Conservation (phyloP, 2,888 invertebrate species). For the Drosophila borborema region DNA sequence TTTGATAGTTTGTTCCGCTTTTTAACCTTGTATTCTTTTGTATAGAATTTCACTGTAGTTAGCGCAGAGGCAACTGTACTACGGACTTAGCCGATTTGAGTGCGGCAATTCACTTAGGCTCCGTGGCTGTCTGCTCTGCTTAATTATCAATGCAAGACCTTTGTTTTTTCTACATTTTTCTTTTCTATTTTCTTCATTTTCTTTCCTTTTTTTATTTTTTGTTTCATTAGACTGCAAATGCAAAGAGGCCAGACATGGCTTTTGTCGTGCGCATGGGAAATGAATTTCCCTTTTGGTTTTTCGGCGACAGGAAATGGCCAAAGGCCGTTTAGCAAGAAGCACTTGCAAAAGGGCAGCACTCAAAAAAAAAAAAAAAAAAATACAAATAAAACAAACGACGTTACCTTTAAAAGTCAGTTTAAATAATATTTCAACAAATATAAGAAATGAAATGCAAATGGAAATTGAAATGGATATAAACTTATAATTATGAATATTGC, state of each 20-base stretch:
- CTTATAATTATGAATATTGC: constrained; percentile 65
- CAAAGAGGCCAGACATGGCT: constrained; percentile 70
- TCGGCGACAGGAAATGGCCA: constrained; percentile 72
- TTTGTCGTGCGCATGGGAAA: constrained; percentile 78
- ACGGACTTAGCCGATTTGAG: constrained; percentile 19
- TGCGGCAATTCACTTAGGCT: constrained; percentile 25
- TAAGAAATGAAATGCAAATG: background rate
- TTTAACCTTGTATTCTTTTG: background rate
- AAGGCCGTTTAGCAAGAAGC: constrained; percentile 38
- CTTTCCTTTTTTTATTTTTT: constrained; percentile 58
- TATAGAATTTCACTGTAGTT: background rate
- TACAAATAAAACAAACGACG: background rate
- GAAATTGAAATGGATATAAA: constrained; percentile 13
- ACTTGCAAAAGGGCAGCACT: constrained; percentile 27
- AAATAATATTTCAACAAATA: constrained; percentile 8
- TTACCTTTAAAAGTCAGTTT: constrained; percentile 35
- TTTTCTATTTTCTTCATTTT: constrained; percentile 55
- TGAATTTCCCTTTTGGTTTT: constrained; percentile 71
- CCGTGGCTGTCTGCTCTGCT: constrained; percentile 52
- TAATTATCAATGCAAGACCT: constrained; percentile 79
- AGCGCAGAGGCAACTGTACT: constrained; percentile 4
- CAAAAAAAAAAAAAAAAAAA: constrained; percentile 18
- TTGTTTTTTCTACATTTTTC: constrained; percentile 45
- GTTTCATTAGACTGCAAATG: constrained; percentile 52
- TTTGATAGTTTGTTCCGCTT: background rate